phyloP scores from a whole-genome alignment of 2,888 invertebrate genomes.

The Ormyrus rosae region DNA sequence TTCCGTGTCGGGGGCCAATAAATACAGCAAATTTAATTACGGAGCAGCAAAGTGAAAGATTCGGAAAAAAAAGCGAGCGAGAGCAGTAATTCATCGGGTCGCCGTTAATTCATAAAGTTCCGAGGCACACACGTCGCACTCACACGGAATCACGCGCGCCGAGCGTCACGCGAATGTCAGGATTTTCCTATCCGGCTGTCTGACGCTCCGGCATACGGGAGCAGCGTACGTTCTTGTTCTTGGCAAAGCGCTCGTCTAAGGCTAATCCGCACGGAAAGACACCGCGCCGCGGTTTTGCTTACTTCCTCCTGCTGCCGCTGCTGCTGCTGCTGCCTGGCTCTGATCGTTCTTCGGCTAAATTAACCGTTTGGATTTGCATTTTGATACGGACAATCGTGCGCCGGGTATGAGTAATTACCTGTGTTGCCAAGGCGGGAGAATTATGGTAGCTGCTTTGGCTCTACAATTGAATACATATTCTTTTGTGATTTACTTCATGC shows the following conservation, averaged over 20 bases:
- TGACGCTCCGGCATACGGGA: not conserved
- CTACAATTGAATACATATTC: too few species aligned
- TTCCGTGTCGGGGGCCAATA: not conserved
- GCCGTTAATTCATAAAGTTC: constrained; percentile 26
- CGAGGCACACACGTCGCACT: not conserved
- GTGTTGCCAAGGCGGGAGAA: too few species aligned
- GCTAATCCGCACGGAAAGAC: constrained; percentile 48
- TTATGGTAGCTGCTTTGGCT: too few species aligned
- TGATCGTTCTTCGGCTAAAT: constrained; percentile 24
- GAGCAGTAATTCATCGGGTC: constrained; percentile 11
- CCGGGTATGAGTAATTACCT: not conserved
- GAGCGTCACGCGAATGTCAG: constrained; percentile 38
- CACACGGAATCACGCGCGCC: not conserved
- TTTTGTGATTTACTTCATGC: too few species aligned
- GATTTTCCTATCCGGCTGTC: constrained; percentile 33
- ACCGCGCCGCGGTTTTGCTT: constrained; percentile 42
- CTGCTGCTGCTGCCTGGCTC: too few species aligned
- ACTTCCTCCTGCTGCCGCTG: not conserved
- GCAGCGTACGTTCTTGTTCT: constrained; percentile 32
- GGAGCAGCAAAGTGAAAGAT: not conserved
- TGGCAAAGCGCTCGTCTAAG: not conserved
- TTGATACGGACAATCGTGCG: constrained; percentile 6
- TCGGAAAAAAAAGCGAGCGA: not conserved
- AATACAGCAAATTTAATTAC: constrained; percentile 35
- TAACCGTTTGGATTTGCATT: constrained; percentile 40